These are phyloP conservation scores for Aphelinus certus DNA, from an alignment of 1,140 invertebrate species.

Conservation along the genomic window DNA sequence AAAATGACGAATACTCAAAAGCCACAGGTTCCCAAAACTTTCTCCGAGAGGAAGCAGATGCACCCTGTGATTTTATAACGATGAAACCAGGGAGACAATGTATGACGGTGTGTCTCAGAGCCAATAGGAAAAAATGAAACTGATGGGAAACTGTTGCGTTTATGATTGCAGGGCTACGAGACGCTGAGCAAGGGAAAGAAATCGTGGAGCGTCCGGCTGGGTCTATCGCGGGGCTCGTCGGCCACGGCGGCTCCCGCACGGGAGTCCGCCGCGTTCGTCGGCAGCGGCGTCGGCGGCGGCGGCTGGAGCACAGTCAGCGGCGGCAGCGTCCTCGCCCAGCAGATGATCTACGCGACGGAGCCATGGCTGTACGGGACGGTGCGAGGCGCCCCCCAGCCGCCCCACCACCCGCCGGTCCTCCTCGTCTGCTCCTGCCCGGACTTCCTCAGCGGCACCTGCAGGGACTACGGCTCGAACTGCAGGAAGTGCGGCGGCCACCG, in stretches of 20 bases:
- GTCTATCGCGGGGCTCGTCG: constrained; percentile 58
- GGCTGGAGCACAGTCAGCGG: constrained; percentile 68
- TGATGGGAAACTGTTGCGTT: too few relatives aligned
- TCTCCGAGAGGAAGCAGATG: too few relatives aligned
- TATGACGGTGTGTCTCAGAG: too few relatives aligned
- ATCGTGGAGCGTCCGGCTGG: constrained; percentile 63
- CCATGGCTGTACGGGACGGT: constrained; percentile 84
- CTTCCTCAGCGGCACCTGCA: constrained; percentile 78
- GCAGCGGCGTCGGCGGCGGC: constrained; percentile 46
- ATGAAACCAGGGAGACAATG: too few relatives aligned
- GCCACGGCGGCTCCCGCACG: constrained; percentile 43
- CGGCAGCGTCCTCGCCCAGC: constrained; percentile 74
- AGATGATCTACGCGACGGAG: constrained; percentile 80
- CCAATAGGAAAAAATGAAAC: too few relatives aligned
- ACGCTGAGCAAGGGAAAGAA: constrained; percentile 63
- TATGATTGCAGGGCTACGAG: constrained; percentile 58
- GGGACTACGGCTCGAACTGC: constrained; percentile 76
- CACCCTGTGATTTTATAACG: too few relatives aligned
- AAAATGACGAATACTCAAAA: too few relatives aligned
- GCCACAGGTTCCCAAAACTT: too few relatives aligned
- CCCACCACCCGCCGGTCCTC: constrained; percentile 66
- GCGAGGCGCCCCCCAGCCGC: constrained; percentile 54
- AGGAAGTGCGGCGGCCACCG: constrained; percentile 83
- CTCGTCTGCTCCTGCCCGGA: constrained; percentile 81
- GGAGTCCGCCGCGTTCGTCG: neutral